Conservation (phyloP, 1,140 invertebrate genomes). For the Archivesica marissinica region DNA sequence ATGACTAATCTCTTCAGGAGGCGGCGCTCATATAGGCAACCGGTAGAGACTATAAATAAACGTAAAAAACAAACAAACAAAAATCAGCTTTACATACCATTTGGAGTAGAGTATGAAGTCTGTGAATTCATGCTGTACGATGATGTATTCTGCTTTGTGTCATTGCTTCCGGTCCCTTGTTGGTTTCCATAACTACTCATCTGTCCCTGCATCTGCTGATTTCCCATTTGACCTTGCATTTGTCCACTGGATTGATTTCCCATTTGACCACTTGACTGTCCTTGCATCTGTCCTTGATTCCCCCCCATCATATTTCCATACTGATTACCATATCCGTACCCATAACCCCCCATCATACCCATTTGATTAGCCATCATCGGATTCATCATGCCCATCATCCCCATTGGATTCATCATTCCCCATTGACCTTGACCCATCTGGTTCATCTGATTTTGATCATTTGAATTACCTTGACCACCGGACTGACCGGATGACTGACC, state of each 20-base stretch:
- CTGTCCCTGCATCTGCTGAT: constrained; percentile 43
- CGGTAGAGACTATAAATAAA: too few species aligned
- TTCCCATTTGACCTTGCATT: neutral
- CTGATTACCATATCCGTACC: constrained; percentile 22
- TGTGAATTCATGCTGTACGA: too few species aligned
- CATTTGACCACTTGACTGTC: too few species aligned
- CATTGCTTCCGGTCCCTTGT: too few species aligned
- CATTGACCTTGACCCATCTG: constrained; percentile 30
- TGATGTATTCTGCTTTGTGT: too few species aligned
- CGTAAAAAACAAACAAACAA: too few species aligned
- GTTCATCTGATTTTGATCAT: neutral
- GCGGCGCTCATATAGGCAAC: too few species aligned
- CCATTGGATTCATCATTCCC: constrained; percentile 41
- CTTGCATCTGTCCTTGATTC: constrained; percentile 42
- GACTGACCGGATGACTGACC: constrained; percentile 9
- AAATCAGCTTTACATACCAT: too few species aligned
- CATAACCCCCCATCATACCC: constrained; percentile 39
- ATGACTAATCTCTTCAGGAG: too few species aligned
- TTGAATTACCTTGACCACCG: neutral
- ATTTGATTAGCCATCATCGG: constrained; percentile 51
- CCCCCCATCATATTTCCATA: neutral
- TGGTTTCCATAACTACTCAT: constrained; percentile 9
- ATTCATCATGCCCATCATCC: constrained; percentile 52
- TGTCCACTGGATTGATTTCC: too few species aligned
- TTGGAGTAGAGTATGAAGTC: too few species aligned